Conservation (phyloP, 2,888 invertebrate genomes). For the Drepana falcataria region DNA sequence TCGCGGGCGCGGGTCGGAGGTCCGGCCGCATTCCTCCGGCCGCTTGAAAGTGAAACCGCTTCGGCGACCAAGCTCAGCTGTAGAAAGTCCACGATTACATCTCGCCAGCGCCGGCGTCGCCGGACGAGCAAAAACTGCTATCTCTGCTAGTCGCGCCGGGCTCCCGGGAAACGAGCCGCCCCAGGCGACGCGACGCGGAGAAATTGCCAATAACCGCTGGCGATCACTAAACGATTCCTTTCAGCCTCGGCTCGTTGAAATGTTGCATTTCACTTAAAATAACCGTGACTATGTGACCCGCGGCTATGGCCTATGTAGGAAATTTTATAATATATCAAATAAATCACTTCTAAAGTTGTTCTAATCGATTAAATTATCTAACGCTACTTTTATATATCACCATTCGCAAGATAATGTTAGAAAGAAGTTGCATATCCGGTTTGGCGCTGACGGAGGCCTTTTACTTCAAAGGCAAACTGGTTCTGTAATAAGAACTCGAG, state of each 20-base stretch:
- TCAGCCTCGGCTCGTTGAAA: conserved; percentile 36
- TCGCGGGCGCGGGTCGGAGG: conserved; percentile 66
- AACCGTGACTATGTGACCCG: conserved; percentile 34
- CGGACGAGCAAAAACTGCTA: conserved; percentile 70
- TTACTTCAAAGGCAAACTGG: conserved; percentile 30
- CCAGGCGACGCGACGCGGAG: conserved; percentile 49
- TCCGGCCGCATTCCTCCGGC: conserved; percentile 74
- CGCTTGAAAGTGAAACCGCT: conserved; percentile 76
- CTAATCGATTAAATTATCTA: conserved; percentile 36
- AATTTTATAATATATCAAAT: conserved; percentile 34
- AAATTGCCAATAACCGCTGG: conserved; percentile 56
- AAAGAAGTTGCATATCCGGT: conserved; percentile 39
- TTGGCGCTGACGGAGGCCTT: conserved; percentile 24
- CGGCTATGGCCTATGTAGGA: conserved; percentile 31
- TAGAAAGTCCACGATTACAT: conserved; percentile 77
- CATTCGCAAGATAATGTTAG: conserved; percentile 31
- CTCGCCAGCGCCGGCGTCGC: conserved; percentile 50
- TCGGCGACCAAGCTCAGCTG: conserved; percentile 60
- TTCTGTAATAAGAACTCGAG: conserved; percentile 5
- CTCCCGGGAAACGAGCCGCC: conserved; percentile 68
- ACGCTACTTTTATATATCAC: conserved; percentile 30
- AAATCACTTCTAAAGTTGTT: conserved; percentile 23
- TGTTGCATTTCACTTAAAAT: conserved; percentile 53
- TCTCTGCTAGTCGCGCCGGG: conserved; percentile 44
- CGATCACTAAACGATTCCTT: conserved; percentile 51